Conservation (phyloP, 2,888 invertebrate species). For the Monoplex corrugatus region DNA sequence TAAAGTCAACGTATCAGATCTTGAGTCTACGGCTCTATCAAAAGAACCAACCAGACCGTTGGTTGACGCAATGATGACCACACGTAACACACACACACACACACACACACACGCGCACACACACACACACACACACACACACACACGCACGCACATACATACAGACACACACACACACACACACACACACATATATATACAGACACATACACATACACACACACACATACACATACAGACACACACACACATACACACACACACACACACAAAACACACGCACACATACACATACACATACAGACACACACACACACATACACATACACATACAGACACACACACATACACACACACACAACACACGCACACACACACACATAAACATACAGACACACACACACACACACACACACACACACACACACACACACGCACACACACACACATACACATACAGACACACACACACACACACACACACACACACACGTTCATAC, state of each 20-base stretch:
- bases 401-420: neutral
- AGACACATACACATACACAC: conserved; percentile 30
- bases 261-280: neutral
- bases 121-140: neutral
- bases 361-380: neutral
- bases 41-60: too few species aligned
- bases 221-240: conserved; percentile 27
- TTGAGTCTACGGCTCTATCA: too few species aligned
- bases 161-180: conserved; percentile 5
- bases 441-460: conserved; percentile 14
- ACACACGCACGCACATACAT: neutral
- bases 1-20: too few species aligned
- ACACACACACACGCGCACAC: neutral
- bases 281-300: neutral
- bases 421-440: conserved; percentile 24
- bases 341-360: neutral
- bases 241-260: neutral
- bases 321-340: neutral
- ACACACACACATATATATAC: conserved; percentile 38
- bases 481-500: neutral
- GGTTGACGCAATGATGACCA: too few species aligned
- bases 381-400: neutral
- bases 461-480: conserved; percentile 35
- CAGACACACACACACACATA: conserved; percentile 1
- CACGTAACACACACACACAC: neutral